phyloP scores from a whole-genome alignment of 2,113 vertebrate species.

The Hypanus sabinus region DNA sequence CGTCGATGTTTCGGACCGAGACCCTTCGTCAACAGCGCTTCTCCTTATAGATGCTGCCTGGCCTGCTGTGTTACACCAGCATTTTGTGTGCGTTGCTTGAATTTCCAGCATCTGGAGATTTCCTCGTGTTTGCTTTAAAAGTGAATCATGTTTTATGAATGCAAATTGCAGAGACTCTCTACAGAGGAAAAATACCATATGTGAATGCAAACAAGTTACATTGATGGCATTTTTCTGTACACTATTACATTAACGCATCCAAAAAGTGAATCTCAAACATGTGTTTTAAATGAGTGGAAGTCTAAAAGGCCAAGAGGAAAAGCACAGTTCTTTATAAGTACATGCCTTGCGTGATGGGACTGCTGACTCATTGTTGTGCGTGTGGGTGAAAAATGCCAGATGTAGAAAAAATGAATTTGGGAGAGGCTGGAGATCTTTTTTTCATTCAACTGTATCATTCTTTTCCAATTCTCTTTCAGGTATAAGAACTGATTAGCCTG shows the following conservation, averaged over 20 bases:
- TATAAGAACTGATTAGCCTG: not conserved
- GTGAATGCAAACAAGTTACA: not conserved
- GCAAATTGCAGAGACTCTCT: not conserved
- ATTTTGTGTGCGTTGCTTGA: too few relatives aligned
- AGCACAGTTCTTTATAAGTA: not conserved
- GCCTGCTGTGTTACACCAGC: too few relatives aligned
- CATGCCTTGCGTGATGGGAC: not conserved
- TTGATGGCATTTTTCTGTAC: not conserved
- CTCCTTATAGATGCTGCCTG: too few relatives aligned
- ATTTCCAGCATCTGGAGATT: too few relatives aligned
- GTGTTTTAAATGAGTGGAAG: not conserved
- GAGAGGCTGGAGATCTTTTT: not conserved
- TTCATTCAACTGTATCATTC: not conserved
- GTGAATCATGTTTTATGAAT: not conserved
- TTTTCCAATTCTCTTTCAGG: not conserved
- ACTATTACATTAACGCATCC: not conserved
- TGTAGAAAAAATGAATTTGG: not conserved
- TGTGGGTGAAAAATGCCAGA: not conserved
- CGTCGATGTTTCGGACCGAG: too few relatives aligned
- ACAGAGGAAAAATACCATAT: not conserved
- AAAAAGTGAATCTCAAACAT: not conserved
- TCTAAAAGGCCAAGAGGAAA: not conserved
- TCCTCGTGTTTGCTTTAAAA: too few relatives aligned
- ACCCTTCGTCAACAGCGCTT: too few relatives aligned
- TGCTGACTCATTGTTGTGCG: not conserved